Base-by-base conservation (phyloP, 2,888 invertebrate species). In the Dendrolimus houi region DNA sequence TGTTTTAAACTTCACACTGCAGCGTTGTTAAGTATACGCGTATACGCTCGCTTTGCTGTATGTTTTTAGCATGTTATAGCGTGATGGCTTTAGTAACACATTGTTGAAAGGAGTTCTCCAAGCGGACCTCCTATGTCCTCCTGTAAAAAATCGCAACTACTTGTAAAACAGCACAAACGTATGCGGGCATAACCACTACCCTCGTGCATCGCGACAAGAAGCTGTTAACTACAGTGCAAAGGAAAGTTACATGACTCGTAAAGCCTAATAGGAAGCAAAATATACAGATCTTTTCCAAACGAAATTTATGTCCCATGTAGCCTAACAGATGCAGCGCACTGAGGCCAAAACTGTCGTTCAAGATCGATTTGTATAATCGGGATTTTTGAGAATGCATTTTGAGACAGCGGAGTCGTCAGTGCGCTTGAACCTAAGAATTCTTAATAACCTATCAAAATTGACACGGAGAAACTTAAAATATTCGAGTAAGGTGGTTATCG, bases 121-220 rank as follows among this genome's bases (percentile, higher is more conserved):
- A 93, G 90, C 64, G 93, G 91, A 76, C 92, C 92, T 80, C 91
- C 87, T 80, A 92, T 83, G 79, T 94, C 94, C 82, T 93, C 94
- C 95, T 95, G 94, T 82, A 93, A 93, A 80, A 87, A 85, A 76
- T 72, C 75, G 83, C 75, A 81, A 70, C 84, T 84, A 85, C 82
- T 83, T 80, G 78, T 83, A 80, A 83, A 81, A 79, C 47, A 47
- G 65, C 63, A 67, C 67, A 70, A 66, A 63, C 59, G 62, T 66
- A 64, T 29, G 29, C 29, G 62, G 60, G 69, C 61, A 64, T 62
- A 62, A 67, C 73, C 71, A 68, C 78, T 81, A 72, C 74, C 77
- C 79, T 74, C 85, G 85, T 82, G 85, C 87, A 74, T 66, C 66
- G 67, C 66, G 63, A 70, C 70, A 70, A 55, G 58, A 85, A 85